Percentiles rank a stretch among this genome's conserved stretches.
These are phyloP conservation scores for Germaria angustata DNA, from an alignment of 2,888 invertebrate species.

Conservation along the genomic window DNA sequence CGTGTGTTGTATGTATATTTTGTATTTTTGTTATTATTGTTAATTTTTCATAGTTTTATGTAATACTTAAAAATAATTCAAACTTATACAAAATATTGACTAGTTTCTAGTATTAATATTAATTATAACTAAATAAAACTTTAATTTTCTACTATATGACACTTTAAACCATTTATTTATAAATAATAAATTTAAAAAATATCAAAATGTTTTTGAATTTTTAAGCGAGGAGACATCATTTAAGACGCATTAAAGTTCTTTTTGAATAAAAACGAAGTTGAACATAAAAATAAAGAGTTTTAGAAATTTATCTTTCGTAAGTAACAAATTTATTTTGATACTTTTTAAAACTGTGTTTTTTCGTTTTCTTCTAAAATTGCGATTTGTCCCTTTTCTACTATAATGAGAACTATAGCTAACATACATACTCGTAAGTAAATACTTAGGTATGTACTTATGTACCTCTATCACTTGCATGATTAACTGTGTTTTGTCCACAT, in stretches of 20 bases:
- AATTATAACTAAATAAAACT: conserved; percentile 42
- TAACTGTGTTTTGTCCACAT: too few relatives aligned
- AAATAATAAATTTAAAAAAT: not conserved
- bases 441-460: too few relatives aligned
- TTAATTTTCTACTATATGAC: conserved; percentile 55
- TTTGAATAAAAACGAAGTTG: not conserved
- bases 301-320: too few relatives aligned
- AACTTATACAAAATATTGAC: conserved; percentile 61
- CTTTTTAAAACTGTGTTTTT: too few relatives aligned
- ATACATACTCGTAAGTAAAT: too few relatives aligned
- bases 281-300: too few relatives aligned
- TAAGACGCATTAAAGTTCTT: not conserved
- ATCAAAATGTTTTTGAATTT: not conserved
- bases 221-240: conserved; percentile 3
- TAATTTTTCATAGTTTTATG: conserved; percentile 17
- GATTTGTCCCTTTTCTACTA: too few relatives aligned
- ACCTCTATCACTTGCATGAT: too few relatives aligned
- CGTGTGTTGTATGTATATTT: conserved; percentile 48
- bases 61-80: conserved; percentile 56
- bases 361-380: too few relatives aligned
- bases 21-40: conserved; percentile 4
- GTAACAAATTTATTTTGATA: too few relatives aligned
- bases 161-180: conserved; percentile 47
- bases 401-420: too few relatives aligned
- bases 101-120: conserved; percentile 60